Evolutionary conservation across 1,140 invertebrate genomes (phyloP).

Genomic region (Thrips palmi): DNA sequence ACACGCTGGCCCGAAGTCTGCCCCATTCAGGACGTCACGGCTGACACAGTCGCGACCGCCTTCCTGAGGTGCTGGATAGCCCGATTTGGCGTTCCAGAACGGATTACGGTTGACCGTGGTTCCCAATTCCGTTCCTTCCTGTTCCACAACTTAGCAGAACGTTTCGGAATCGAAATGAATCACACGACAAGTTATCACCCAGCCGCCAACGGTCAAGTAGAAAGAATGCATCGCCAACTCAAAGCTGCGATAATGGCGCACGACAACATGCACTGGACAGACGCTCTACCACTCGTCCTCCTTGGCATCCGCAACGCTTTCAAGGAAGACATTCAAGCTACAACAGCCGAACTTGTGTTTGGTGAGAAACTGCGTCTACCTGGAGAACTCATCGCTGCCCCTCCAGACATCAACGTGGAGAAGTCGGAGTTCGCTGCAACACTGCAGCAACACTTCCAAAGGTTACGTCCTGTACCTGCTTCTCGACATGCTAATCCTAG

Average conservation of each 20-base stretch:
- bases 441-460: too few species aligned
- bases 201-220: conserved; percentile 23
- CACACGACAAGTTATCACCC: conserved; percentile 22
- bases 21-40: conserved; percentile 22
- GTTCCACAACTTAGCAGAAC: conserved; percentile 13
- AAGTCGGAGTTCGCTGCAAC: too few species aligned
- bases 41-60: conserved; percentile 19
- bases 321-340: conserved; percentile 18
- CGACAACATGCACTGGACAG: too few species aligned
- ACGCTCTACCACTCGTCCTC: conserved; percentile 23
- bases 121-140: conserved; percentile 19
- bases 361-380: conserved; percentile 20
- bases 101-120: conserved; percentile 19
- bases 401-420: too few species aligned
- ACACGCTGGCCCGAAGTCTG: conserved; percentile 28
- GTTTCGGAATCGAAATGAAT: conserved; percentile 14
- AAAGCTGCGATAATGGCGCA: conserved; percentile 22
- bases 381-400: conserved; percentile 19
- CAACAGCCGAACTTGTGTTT: conserved; percentile 21
- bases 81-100: conserved; percentile 18
- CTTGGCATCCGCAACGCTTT: conserved; percentile 20
- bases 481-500: too few species aligned
- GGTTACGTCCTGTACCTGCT: too few species aligned
- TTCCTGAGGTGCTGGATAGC: conserved; percentile 20
- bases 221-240: conserved; percentile 22